Evolutionary conservation across 2,113 vertebrate genomes (phyloP), one percentile per base, ranked within the genome.

Genomic region (Castor canadensis): DNA sequence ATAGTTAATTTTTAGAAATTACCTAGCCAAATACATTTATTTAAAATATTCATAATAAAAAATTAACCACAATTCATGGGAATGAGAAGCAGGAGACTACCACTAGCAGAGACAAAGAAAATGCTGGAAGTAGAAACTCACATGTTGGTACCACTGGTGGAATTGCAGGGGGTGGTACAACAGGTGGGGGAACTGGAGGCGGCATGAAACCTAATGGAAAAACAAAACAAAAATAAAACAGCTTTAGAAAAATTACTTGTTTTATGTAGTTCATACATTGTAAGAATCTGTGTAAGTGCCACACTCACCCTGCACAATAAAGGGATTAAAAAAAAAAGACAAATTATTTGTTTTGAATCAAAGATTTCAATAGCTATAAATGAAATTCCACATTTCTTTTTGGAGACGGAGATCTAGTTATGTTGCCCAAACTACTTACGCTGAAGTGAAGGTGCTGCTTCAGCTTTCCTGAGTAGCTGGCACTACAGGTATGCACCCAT

Each of bases 121-220:
- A 93, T 6, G 49, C 24, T 76, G 2, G 16, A 86, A 58, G 49
- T 2, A 28, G 80, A 49, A 72, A 99, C 99, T 98, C 98, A 99
- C 99, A 96, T 95, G 99, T 98, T 93, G 99, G 98, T 79, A 99
- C 99, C 43, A 98, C 99, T 11, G 99, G 98, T 52, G 98, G 98
- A 28, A 99, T 98, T 82, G 99, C 96, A 54, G 99, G 98, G 22
- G 99, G 99, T 0, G 99, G 98, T 3, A 99, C 98, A 60, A 98
- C 98, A 56, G 99, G 99, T 32, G 98, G 98, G 0, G 99, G 99
- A 76, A 98, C 98, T 54, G 98, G 98, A 32, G 99, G 98, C 80
- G 99, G 99, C 99, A 99, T 98, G 97, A 98, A 99, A 97, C 99
- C 99, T 99, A 88, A 79, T 0, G 4, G 83, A 20, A 4, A 7